These are phyloP conservation scores for Chrysogorgia sp. DNA, from an alignment of 92 coral and sea anemone genomes.

Conservation along the genomic window DNA sequence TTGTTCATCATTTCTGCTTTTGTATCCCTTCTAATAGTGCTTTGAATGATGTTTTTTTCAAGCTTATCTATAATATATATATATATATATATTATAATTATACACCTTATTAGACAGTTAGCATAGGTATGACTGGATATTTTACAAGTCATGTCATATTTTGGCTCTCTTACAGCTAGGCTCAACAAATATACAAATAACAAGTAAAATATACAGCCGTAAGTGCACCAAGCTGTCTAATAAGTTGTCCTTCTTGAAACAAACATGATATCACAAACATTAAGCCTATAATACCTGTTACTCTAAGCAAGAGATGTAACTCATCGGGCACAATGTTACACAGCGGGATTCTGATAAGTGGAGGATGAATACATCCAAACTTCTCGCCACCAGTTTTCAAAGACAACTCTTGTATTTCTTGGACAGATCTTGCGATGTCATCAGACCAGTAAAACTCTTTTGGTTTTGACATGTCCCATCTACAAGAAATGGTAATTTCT, in stretches of 20 bases:
- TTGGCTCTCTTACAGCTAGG: no score
- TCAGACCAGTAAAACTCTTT: constrained; percentile 48
- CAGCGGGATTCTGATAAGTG: constrained; percentile 38
- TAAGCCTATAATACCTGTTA: constrained; percentile 16
- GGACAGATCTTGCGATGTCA: constrained; percentile 24
- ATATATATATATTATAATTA: not conserved
- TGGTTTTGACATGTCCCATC: constrained; percentile 65
- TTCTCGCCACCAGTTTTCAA: constrained; percentile 39
- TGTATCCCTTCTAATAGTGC: constrained; percentile 23
- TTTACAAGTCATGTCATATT: not conserved
- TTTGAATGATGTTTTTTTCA: constrained; percentile 22
- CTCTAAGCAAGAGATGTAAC: constrained; percentile 29
- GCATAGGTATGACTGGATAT: no score
- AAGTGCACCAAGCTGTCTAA: no score
- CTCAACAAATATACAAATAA: no score
- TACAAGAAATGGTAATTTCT: not conserved
- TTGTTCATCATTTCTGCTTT: constrained; percentile 23
- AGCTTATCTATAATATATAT: constrained; percentile 23
- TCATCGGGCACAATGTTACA: constrained; percentile 36
- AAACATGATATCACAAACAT: not conserved
- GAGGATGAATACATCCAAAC: constrained; percentile 47
- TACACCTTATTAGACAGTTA: no score
- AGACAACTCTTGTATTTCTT: constrained; percentile 44
- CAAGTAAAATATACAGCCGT: not conserved
- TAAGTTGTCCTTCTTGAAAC: constrained; percentile 2